Conservation (phyloP, 92 coral and sea anemone species). For the Paramuricea clavata region DNA sequence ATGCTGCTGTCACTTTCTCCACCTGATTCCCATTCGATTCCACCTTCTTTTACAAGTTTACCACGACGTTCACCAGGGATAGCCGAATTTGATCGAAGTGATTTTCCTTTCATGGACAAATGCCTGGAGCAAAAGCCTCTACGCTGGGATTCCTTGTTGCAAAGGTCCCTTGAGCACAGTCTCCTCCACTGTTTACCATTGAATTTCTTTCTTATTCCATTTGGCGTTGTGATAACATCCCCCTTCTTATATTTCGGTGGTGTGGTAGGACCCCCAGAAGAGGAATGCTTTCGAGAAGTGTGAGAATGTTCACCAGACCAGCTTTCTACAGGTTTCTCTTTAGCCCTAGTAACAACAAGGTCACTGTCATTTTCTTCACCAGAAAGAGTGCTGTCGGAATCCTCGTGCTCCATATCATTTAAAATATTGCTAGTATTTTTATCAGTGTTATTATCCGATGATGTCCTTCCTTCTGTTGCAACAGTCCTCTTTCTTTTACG, state of each 20-base stretch:
- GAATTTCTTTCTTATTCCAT: constrained; percentile 95
- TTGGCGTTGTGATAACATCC: constrained; percentile 92
- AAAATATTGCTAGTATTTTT: neutral
- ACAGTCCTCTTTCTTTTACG: constrained; percentile 14
- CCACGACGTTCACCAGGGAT: constrained; percentile 96
- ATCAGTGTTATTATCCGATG: neutral
- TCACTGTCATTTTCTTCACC: constrained; percentile 85
- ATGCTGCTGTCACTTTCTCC: constrained; percentile 98
- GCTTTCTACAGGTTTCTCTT: constrained; percentile 50
- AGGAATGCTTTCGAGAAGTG: constrained; percentile 70
- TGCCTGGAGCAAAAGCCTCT: constrained; percentile 98
- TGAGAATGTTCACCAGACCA: constrained; percentile 51
- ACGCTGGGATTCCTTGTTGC: constrained; percentile 96
- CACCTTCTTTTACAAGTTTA: constrained; percentile 80
- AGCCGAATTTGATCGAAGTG: constrained; percentile 74
- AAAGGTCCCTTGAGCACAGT: constrained; percentile 89
- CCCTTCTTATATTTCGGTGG: constrained; percentile 98
- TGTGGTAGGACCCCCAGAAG: constrained; percentile 87
- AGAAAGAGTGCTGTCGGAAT: constrained; percentile 95
- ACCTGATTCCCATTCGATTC: constrained; percentile 97
- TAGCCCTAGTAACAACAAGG: constrained; percentile 23
- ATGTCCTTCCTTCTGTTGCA: neutral
- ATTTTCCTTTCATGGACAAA: constrained; percentile 89
- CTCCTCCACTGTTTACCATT: constrained; percentile 99
- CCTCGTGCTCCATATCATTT: constrained; percentile 73